A percentile compares a stretch with the other conserved stretches of the same genome.
phyloP scores from a whole-genome alignment of 1,140 invertebrate genomes.

The Carcinoscorpius rotundicauda region DNA sequence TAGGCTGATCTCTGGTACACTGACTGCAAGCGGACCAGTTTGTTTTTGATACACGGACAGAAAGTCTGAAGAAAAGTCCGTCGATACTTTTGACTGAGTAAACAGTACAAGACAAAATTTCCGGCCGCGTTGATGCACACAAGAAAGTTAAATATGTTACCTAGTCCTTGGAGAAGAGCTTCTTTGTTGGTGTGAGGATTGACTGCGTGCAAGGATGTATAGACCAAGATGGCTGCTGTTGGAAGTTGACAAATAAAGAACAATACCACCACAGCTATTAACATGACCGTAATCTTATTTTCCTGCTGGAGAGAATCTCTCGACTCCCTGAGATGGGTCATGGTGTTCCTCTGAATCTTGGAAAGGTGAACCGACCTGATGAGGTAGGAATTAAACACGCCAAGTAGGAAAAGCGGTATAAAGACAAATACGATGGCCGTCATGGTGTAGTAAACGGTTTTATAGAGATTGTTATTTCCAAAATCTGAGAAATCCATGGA shows the following conservation, averaged over 20 bases:
- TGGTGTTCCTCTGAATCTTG: conserved; percentile 37
- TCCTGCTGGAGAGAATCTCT: conserved; percentile 40
- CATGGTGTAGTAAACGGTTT: conserved; percentile 51
- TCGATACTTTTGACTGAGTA: conserved; percentile 60
- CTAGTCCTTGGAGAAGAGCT: conserved; percentile 39
- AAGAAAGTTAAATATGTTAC: conserved; percentile 60
- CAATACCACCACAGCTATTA: conserved; percentile 58
- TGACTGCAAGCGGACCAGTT: conserved; percentile 10
- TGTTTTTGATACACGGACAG: conserved; percentile 34
- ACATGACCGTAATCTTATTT: conserved; percentile 58
- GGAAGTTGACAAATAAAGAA: conserved; percentile 61
- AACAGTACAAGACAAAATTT: conserved; percentile 66
- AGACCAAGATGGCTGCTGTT: conserved; percentile 43
- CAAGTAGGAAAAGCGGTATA: conserved; percentile 50
- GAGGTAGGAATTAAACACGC: conserved; percentile 56
- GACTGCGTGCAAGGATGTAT: conserved; percentile 36
- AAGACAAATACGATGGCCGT: conserved; percentile 50
- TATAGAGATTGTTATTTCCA: conserved; percentile 44
- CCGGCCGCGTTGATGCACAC: conserved; percentile 52
- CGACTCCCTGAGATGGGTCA: conserved; percentile 35
- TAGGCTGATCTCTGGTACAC: conserved; percentile 15
- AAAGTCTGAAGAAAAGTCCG: conserved; percentile 53
- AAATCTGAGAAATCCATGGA: conserved; percentile 26
- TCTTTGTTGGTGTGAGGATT: conserved; percentile 27
- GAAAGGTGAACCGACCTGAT: conserved; percentile 50